Conservation (phyloP, 2,113 vertebrate species). For the Cryptomyrus ogoouensis region DNA sequence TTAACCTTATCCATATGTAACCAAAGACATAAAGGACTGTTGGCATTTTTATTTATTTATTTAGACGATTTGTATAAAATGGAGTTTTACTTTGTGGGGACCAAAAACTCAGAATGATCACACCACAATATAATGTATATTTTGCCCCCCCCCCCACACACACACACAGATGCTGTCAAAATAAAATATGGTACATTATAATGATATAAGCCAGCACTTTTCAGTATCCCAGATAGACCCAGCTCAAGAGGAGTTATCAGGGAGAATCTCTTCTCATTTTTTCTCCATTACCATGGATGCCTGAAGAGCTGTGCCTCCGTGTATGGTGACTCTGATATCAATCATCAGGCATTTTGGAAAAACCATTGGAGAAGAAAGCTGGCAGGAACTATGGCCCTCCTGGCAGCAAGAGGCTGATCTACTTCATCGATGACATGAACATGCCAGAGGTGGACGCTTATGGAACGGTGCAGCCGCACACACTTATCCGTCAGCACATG, state of each 20-base stretch:
- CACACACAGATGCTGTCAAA: background rate
- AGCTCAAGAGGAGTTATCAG: background rate
- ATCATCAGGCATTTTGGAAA: constrained; percentile 75
- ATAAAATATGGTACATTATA: background rate
- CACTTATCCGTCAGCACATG: constrained; percentile 85
- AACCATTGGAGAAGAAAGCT: constrained; percentile 90
- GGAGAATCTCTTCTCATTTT: background rate
- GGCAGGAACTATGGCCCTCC: constrained; percentile 82
- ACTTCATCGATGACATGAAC: constrained; percentile 93
- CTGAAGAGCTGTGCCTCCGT: background rate
- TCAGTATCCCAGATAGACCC: background rate
- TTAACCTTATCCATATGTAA: too few relatives aligned
- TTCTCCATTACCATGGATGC: background rate
- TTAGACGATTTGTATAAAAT: too few relatives aligned
- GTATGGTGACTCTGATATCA: background rate
- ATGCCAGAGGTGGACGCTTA: constrained; percentile 88
- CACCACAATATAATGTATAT: background rate
- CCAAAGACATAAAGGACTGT: too few relatives aligned
- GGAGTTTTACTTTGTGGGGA: too few relatives aligned
- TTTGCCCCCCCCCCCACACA: background rate
- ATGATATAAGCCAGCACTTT: background rate
- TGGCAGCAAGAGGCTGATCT: constrained; percentile 77
- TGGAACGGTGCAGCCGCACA: constrained; percentile 87
- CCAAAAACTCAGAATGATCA: too few relatives aligned
- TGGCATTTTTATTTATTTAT: too few relatives aligned